Conservation (phyloP, 2,797 vertebrate species). For the Cyprinella venusta region DNA sequence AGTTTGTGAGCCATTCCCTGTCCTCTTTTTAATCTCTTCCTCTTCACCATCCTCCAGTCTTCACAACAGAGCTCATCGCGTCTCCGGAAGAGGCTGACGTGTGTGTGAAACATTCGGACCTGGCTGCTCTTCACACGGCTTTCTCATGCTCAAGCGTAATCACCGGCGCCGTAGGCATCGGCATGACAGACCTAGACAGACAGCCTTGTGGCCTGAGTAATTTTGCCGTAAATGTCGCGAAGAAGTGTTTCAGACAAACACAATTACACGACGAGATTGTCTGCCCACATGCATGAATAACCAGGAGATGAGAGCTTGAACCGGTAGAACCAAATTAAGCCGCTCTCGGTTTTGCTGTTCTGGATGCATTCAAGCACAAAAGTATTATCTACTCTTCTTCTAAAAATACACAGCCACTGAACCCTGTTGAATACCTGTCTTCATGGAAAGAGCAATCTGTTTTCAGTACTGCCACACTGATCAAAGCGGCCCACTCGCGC, state of each 20-base stretch:
- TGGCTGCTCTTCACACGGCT: slow-evolving; percentile 68
- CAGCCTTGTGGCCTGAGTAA: slow-evolving; percentile 57
- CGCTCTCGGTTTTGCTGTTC: slow-evolving; percentile 41
- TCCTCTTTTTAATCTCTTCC: slow-evolving; percentile 14
- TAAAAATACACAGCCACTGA: slow-evolving; percentile 43
- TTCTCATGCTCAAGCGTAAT: slow-evolving; percentile 60
- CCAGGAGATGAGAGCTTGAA: slow-evolving; percentile 54
- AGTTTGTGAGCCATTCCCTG: slow-evolving; percentile 4
- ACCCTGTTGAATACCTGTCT: slow-evolving; percentile 46
- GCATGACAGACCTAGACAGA: slow-evolving; percentile 44
- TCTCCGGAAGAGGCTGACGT: slow-evolving; percentile 25
- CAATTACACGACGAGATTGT: slow-evolving; percentile 56
- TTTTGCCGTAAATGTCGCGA: slow-evolving; percentile 50
- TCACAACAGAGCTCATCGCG: slow-evolving; percentile 11
- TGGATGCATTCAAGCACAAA: slow-evolving; percentile 45
- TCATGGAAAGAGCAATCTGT: slow-evolving; percentile 42
- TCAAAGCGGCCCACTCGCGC: slow-evolving; percentile 15
- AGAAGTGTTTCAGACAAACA: slow-evolving; percentile 60
- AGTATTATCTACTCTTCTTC: slow-evolving; percentile 44
- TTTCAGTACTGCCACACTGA: slow-evolving; percentile 36
- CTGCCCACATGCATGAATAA: slow-evolving; percentile 57
- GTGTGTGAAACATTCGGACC: slow-evolving; percentile 62
- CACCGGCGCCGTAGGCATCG: slow-evolving; percentile 58
- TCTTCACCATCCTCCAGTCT: not conserved
- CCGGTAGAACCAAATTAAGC: slow-evolving; percentile 53